Evolutionary conservation across 2,888 invertebrate species (phyloP).

Genomic region (Thera britannica): DNA sequence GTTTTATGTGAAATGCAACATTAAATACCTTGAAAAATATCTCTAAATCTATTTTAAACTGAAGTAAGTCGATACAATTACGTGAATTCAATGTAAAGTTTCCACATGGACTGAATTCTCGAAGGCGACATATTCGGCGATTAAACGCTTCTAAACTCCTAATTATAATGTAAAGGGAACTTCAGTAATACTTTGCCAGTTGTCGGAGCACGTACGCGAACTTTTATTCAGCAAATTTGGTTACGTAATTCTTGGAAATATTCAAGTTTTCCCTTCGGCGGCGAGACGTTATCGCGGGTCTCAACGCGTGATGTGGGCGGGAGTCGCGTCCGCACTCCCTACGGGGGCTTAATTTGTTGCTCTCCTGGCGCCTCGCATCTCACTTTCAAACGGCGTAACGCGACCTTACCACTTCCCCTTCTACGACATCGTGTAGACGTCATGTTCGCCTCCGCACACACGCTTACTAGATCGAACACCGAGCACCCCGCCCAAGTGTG

Average conservation of each 20-base stretch:
- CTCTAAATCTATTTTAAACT: slow-evolving; percentile 22
- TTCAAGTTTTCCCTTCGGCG: slow-evolving; percentile 80
- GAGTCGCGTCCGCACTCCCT: slow-evolving; percentile 66
- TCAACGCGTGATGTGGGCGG: slow-evolving; percentile 73
- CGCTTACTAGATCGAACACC: slow-evolving; percentile 48
- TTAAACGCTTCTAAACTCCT: slow-evolving; percentile 67
- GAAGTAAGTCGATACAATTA: slow-evolving; percentile 39
- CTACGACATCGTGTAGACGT: slow-evolving; percentile 63
- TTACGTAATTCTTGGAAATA: slow-evolving; percentile 80
- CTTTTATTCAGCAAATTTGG: slow-evolving; percentile 76
- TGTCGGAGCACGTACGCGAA: slow-evolving; percentile 73
- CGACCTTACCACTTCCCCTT: slow-evolving; percentile 79
- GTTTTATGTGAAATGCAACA: not conserved
- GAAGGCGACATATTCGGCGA: slow-evolving; percentile 59
- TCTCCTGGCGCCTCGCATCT: slow-evolving; percentile 84
- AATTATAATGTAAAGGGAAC: slow-evolving; percentile 68
- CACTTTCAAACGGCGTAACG: slow-evolving; percentile 83
- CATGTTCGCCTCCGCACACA: slow-evolving; percentile 60
- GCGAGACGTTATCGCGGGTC: slow-evolving; percentile 78
- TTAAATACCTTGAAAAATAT: not conserved
- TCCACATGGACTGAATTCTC: slow-evolving; percentile 49
- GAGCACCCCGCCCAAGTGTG: slow-evolving; percentile 27
- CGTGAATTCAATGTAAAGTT: slow-evolving; percentile 54
- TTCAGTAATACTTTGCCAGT: slow-evolving; percentile 72
- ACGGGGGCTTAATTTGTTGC: slow-evolving; percentile 84